These are phyloP conservation scores for Diadophis punctatus DNA, from an alignment of 2,113 vertebrate genomes.

Conservation along the genomic window DNA sequence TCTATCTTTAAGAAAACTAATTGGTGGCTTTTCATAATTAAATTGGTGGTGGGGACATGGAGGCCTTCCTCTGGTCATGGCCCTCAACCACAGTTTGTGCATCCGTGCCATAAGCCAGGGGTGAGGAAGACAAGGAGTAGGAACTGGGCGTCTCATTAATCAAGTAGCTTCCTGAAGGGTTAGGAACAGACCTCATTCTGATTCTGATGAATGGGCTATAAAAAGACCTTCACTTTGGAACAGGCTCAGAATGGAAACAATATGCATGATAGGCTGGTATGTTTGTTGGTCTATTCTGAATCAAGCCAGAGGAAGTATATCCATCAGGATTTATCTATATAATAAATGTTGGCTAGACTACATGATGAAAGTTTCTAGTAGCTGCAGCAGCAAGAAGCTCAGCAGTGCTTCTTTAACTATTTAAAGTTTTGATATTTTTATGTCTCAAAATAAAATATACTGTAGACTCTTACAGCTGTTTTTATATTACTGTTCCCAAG, in stretches of 20 bases:
- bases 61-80: not conserved
- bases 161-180: not conserved
- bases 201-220: not conserved
- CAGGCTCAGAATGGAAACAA: not conserved
- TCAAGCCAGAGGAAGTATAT: not conserved
- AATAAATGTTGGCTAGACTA: not conserved
- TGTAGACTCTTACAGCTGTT: not conserved
- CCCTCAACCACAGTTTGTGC: not conserved
- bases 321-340: not conserved
- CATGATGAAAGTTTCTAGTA: not conserved
- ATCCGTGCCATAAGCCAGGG: not conserved
- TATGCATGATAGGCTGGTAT: not conserved
- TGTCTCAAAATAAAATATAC: not conserved
- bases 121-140: not conserved
- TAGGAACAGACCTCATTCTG: not conserved
- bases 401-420: not conserved
- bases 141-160: not conserved
- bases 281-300: not conserved
- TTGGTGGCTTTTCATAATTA: not conserved
- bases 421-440: constrained; percentile 9
- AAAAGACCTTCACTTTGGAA: not conserved
- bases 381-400: not conserved
- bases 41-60: not conserved
- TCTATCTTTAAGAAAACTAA: not conserved
- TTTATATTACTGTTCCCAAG: constrained; percentile 7